Evolutionary conservation across 2,797 vertebrate species (phyloP).

Genomic region (Petrocephalus sullivani): DNA sequence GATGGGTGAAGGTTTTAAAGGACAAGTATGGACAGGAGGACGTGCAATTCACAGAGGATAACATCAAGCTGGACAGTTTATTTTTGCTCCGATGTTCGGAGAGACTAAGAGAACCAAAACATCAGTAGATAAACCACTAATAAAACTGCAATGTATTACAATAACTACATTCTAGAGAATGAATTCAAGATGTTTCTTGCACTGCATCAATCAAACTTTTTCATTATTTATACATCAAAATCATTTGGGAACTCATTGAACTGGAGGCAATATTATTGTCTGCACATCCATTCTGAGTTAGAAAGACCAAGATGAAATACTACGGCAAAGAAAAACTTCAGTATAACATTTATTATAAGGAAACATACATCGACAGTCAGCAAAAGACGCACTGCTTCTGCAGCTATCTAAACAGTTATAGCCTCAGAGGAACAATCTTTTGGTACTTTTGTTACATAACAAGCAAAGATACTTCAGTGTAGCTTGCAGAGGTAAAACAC

Average conservation of each 20-base stretch:
- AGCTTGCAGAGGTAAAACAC: neutral
- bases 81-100: neutral
- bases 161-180: neutral
- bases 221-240: neutral
- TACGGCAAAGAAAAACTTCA: neutral
- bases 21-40: neutral
- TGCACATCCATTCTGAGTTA: neutral
- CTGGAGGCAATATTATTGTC: neutral
- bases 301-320: neutral
- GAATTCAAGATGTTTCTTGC: neutral
- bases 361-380: neutral
- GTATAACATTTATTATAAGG: neutral
- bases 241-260: neutral
- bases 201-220: neutral
- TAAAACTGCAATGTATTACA: neutral
- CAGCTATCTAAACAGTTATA: neutral
- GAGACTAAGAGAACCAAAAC: neutral
- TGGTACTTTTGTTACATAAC: neutral
- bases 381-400: neutral
- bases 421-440: neutral
- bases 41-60: neutral
- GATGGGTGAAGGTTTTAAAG: neutral
- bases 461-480: neutral
- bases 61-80: neutral
- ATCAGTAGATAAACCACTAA: neutral